These are phyloP conservation scores for Setophaga petechia DNA, from an alignment of 2,113 vertebrate genomes.

Conservation along the genomic window DNA sequence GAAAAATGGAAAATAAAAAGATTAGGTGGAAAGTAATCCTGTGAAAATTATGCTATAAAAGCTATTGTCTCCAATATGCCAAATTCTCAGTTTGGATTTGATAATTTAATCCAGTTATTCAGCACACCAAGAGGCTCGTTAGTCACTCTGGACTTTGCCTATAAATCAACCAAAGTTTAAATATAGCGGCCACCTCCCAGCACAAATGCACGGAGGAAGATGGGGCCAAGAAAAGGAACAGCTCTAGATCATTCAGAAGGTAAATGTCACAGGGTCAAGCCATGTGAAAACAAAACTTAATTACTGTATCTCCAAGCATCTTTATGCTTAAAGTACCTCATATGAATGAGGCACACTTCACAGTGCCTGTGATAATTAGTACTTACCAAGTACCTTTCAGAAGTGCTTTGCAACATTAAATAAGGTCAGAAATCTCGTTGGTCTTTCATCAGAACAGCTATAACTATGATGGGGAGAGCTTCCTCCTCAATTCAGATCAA, in stretches of 20 bases:
- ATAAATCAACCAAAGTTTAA: neutral
- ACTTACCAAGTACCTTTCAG: conserved; percentile 4
- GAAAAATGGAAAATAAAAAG: conserved; percentile 13
- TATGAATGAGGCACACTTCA: neutral
- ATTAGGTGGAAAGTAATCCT: neutral
- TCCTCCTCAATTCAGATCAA: neutral
- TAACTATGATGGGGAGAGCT: rapidly evolving
- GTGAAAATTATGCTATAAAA: neutral
- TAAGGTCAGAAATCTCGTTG: neutral
- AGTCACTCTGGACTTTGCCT: neutral
- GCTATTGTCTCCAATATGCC: neutral
- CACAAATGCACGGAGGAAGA: neutral
- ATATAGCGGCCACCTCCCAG: neutral
- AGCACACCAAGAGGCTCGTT: neutral
- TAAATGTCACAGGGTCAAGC: neutral
- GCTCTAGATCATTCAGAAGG: neutral
- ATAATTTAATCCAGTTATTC: neutral
- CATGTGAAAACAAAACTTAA: conserved; percentile 16
- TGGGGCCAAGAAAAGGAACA: neutral
- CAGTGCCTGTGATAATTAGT: neutral
- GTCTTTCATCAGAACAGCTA: neutral
- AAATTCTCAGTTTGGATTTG: neutral
- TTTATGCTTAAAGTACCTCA: neutral
- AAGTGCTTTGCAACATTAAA: neutral
- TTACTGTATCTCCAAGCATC: neutral